phyloP scores from a whole-genome alignment of 2,888 invertebrate genomes.

The Lottia gigantea region DNA sequence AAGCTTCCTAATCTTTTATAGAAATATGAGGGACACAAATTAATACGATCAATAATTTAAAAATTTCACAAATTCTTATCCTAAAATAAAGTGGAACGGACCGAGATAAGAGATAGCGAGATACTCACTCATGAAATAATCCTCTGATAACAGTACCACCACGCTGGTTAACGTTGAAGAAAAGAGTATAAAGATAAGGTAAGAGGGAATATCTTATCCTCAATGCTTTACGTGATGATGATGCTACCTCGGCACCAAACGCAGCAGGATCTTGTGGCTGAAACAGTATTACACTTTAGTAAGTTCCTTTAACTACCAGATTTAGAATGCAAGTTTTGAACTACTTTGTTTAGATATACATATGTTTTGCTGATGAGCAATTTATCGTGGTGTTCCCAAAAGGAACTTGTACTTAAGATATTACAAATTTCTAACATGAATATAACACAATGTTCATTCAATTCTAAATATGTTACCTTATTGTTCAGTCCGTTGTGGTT shows the following conservation, averaged over 20 bases:
- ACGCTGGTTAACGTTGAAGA: slow-evolving; percentile 70
- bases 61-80: no score
- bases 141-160: slow-evolving; percentile 84
- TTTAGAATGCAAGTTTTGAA: no score
- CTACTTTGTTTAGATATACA: no score
- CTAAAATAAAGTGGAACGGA: no score
- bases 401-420: no score
- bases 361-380: no score
- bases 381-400: no score
- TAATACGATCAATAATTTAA: no score
- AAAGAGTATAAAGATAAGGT: slow-evolving; percentile 62
- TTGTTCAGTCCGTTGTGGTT: slow-evolving; percentile 34
- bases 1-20: no score
- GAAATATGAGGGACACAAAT: no score
- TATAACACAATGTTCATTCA: no score
- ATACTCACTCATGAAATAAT: slow-evolving; percentile 79
- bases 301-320: neutral
- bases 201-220: slow-evolving; percentile 58
- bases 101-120: neutral
- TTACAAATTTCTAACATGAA: no score
- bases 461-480: neutral
- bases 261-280: slow-evolving; percentile 59
- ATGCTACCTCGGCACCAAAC: slow-evolving; percentile 47
- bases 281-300: neutral
- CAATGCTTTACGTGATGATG: slow-evolving; percentile 47